These are phyloP conservation scores for Alviniconcha strummeri DNA, from an alignment of 2,888 invertebrate genomes.

Conservation along the genomic window DNA sequence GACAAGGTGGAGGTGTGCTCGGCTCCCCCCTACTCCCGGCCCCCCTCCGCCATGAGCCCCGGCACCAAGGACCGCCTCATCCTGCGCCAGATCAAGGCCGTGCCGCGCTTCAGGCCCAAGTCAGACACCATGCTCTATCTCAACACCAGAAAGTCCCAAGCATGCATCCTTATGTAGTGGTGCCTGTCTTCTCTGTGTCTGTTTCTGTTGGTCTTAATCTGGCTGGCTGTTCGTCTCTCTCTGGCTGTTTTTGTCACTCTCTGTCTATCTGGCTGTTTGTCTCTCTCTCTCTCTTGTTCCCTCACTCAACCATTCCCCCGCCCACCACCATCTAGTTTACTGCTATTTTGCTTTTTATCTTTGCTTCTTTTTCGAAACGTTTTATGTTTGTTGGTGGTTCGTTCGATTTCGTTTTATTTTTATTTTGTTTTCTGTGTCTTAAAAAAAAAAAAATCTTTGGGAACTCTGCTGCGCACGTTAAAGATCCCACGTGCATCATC, in stretches of 20 bases:
- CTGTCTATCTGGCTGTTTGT: background rate
- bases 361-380: too few species aligned
- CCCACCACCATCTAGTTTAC: too few species aligned
- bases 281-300: background rate
- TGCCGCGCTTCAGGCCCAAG: constrained; percentile 54
- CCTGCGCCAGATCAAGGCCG: constrained; percentile 57
- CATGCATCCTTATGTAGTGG: constrained; percentile 58
- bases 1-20: constrained; percentile 59
- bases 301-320: too few species aligned
- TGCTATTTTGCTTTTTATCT: too few species aligned
- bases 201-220: background rate
- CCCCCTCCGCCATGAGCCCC: constrained; percentile 58
- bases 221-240: background rate
- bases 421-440: too few species aligned
- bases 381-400: too few species aligned
- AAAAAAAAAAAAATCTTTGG: too few species aligned
- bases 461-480: too few species aligned
- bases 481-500: too few species aligned
- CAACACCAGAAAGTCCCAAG: constrained; percentile 53
- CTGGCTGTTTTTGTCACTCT: background rate
- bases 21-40: constrained; percentile 59
- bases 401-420: too few species aligned
- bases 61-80: constrained; percentile 54
- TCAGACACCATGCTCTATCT: constrained; percentile 52
- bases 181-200: background rate